Percentiles rank a stretch among this genome's conserved stretches.
phyloP scores from a whole-genome alignment of 2,797 vertebrate species.

The Valencia hispanica region DNA sequence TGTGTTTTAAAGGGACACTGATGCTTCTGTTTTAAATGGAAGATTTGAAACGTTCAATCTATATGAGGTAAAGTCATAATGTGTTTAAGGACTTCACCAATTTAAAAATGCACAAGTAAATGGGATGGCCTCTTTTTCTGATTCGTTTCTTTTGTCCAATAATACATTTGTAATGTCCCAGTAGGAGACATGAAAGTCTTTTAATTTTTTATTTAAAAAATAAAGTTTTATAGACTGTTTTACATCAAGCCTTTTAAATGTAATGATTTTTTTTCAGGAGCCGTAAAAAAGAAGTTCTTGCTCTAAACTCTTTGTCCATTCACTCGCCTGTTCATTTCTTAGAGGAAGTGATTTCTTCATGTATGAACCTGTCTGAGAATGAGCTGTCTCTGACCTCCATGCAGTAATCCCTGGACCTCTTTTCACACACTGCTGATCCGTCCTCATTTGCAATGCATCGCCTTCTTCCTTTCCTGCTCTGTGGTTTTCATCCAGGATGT shows the following conservation, averaged over 20 bases:
- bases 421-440: conserved; percentile 68
- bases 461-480: conserved; percentile 51
- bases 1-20: not conserved
- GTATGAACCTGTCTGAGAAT: conserved; percentile 44
- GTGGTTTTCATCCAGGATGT: conserved; percentile 61
- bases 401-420: conserved; percentile 69
- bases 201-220: conserved; percentile 63
- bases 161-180: conserved; percentile 53
- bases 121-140: not conserved
- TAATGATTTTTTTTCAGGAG: conserved; percentile 24
- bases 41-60: not conserved
- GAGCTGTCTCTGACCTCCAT: conserved; percentile 55
- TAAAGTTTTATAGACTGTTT: conserved; percentile 18
- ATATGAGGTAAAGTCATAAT: not conserved
- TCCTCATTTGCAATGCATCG: conserved; percentile 55
- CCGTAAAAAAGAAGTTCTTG: conserved; percentile 41
- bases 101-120: not conserved
- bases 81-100: not conserved
- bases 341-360: conserved; percentile 51
- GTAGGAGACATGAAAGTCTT: conserved; percentile 56
- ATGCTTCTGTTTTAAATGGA: not conserved
- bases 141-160: conserved; percentile 39
- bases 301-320: conserved; percentile 38
- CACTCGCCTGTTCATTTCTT: conserved; percentile 16
- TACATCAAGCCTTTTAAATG: conserved; percentile 39